These are phyloP conservation scores for Aphrocallistes beatrix DNA, from an alignment of 37 sponge, comb jelly and placozoan species.

Conservation along the genomic window DNA sequence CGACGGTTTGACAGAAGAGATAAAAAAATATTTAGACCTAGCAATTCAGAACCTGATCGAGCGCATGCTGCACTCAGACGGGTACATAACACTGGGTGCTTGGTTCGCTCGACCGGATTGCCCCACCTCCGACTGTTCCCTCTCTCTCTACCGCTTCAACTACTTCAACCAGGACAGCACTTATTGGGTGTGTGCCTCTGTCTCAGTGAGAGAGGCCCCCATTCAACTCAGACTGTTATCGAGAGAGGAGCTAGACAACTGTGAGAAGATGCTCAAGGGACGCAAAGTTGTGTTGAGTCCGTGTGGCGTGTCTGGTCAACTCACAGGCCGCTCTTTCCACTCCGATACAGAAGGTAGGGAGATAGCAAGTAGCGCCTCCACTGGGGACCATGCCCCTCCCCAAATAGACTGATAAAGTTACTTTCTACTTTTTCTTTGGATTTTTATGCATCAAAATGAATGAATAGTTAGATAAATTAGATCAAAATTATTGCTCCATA, in stretches of 20 bases:
- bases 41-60: not conserved
- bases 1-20: not conserved
- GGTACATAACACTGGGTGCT: not conserved
- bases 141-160: not conserved
- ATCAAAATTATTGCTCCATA: too few species aligned
- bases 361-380: too few species aligned
- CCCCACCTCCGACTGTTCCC: not conserved
- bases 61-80: not conserved
- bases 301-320: not conserved
- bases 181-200: not conserved
- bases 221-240: not conserved
- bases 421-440: too few species aligned
- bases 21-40: not conserved
- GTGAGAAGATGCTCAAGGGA: not conserved
- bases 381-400: too few species aligned
- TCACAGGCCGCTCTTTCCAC: not conserved
- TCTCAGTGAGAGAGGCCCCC: not conserved
- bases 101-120: not conserved
- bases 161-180: conserved; percentile 3
- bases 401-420: too few species aligned
- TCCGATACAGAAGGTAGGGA: not conserved
- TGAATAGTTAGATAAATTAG: too few species aligned
- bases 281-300: not conserved
- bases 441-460: too few species aligned
- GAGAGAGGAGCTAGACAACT: not conserved